Conservation (phyloP, 1,140 invertebrate species). For the Lasaia peninsularis region DNA sequence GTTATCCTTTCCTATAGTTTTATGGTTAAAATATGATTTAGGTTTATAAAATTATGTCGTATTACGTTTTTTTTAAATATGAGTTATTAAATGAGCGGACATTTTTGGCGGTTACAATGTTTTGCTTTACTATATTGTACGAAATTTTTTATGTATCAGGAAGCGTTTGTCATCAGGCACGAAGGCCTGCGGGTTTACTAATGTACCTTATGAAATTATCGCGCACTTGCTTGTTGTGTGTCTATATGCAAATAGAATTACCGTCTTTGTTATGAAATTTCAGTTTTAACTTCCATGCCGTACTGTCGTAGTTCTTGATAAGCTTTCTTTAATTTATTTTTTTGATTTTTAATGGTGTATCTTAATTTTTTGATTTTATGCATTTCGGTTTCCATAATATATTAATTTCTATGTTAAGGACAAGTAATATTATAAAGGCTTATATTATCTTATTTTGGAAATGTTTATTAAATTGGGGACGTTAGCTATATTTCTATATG, state of each 20-base stretch:
- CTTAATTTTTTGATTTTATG: too few relatives aligned
- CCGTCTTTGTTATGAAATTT: not conserved
- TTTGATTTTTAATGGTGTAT: too few relatives aligned
- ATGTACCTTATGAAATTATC: slow-evolving; percentile 20
- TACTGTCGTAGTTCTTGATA: not conserved
- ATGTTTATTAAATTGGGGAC: too few relatives aligned
- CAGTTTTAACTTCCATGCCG: not conserved
- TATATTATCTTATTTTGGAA: too few relatives aligned
- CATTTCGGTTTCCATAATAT: too few relatives aligned
- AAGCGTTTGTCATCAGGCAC: slow-evolving; percentile 30
- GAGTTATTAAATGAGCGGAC: not conserved
- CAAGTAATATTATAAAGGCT: too few relatives aligned
- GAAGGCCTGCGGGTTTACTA: slow-evolving; percentile 33
- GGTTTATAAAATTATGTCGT: too few relatives aligned
- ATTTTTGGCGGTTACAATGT: not conserved
- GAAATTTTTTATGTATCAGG: slow-evolving; percentile 5
- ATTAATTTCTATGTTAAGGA: too few relatives aligned
- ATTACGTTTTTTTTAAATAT: too few relatives aligned
- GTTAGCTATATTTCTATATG: too few relatives aligned
- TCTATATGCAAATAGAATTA: slow-evolving; percentile 18
- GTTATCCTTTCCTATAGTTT: too few relatives aligned
- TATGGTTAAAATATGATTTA: too few relatives aligned
- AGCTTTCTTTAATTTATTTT: not conserved
- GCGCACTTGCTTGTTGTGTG: slow-evolving; percentile 23
- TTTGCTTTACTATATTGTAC: not conserved